Conservation (phyloP, 2,113 vertebrate species). For the Apteryx mantelli region DNA sequence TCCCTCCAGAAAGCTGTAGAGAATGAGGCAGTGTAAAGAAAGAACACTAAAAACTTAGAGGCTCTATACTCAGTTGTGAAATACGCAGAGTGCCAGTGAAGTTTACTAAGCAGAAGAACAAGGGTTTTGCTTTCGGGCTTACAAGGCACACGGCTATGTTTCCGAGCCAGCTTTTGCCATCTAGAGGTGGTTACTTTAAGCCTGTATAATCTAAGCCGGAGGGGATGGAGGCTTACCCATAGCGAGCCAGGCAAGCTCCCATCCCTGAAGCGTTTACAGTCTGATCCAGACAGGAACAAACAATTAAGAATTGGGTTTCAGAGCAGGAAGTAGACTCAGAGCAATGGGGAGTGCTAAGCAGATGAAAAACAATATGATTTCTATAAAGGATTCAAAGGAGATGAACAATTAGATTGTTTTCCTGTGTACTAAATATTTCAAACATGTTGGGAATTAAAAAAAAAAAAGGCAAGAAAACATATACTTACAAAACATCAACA, state of each 20-base stretch:
- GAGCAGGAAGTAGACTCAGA: slow-evolving; percentile 34
- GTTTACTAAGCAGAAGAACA: neutral
- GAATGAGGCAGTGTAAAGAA: neutral
- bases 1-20: neutral
- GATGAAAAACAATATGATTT: slow-evolving; percentile 22
- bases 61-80: neutral
- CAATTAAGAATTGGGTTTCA: slow-evolving; percentile 29
- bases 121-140: neutral
- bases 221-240: slow-evolving; percentile 21
- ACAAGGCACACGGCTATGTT: neutral
- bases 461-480: neutral
- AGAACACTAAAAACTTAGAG: neutral
- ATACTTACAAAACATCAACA: neutral
- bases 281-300: slow-evolving; percentile 43
- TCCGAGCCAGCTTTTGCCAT: slow-evolving; percentile 1
- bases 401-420: slow-evolving; percentile 9
- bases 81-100: accelerated
- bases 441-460: neutral
- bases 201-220: neutral
- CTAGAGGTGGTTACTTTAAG: slow-evolving; percentile 20
- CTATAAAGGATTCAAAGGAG: neutral
- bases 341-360: neutral
- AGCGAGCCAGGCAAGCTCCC: slow-evolving; percentile 13
- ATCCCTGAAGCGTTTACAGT: slow-evolving; percentile 32
- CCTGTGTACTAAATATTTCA: neutral